A percentile compares a stretch with the other conserved stretches of the same genome.
phyloP scores from a whole-genome alignment of 2,888 invertebrate species.

The Venusia cambrica region DNA sequence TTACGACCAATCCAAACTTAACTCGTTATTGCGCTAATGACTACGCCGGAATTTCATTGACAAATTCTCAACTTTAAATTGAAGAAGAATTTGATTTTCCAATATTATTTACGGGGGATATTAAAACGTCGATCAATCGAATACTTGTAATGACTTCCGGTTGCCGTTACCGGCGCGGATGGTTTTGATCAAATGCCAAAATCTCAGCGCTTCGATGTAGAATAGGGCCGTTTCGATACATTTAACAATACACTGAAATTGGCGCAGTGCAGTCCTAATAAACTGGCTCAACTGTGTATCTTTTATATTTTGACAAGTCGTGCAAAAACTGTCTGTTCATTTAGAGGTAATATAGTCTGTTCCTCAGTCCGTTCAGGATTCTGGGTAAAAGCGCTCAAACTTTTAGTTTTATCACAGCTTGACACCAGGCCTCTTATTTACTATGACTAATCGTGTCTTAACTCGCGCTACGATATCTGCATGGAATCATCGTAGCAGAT shows the following conservation, averaged over 20 bases:
- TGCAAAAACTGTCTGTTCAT: slow-evolving; percentile 11
- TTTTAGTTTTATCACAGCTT: no score
- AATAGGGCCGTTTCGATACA: slow-evolving; percentile 26
- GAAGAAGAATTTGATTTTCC: slow-evolving; percentile 28
- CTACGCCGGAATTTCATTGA: slow-evolving; percentile 28
- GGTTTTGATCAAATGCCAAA: slow-evolving; percentile 34
- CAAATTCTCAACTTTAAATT: slow-evolving; percentile 30
- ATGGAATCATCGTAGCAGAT: no score
- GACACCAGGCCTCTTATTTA: no score
- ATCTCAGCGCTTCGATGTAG: slow-evolving; percentile 22
- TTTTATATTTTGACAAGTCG: slow-evolving; percentile 26
- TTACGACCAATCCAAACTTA: slow-evolving; percentile 32
- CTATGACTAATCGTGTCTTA: no score
- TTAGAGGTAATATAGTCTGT: no score
- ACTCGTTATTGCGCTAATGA: slow-evolving; percentile 31
- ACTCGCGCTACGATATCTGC: no score
- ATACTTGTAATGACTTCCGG: slow-evolving; percentile 26
- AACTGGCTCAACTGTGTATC: slow-evolving; percentile 23
- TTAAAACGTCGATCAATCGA: slow-evolving; percentile 33
- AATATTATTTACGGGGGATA: slow-evolving; percentile 29
- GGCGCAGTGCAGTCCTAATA: slow-evolving; percentile 35
- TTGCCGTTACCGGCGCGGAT: slow-evolving; percentile 21
- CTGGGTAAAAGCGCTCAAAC: no score
- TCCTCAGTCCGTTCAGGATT: no score
- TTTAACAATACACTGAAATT: slow-evolving; percentile 28